These are phyloP conservation scores for Ciconia nigra DNA, from an alignment of 2,797 vertebrate species.

Conservation along the genomic window DNA sequence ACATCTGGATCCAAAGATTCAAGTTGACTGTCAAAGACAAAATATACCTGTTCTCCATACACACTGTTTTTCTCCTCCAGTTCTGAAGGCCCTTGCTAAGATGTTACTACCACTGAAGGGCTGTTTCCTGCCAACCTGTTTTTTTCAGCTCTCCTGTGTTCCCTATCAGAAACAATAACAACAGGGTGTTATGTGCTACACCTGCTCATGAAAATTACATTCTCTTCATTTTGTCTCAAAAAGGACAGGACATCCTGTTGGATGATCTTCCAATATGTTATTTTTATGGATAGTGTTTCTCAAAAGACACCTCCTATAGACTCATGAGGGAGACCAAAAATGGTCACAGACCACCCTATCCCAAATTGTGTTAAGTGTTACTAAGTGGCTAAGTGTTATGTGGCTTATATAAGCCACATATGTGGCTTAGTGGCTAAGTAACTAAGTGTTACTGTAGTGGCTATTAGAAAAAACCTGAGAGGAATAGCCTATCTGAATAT, in stretches of 20 bases:
- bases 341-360: background rate
- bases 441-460: background rate
- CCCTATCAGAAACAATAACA: background rate
- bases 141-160: background rate
- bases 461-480: background rate
- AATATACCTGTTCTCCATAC: background rate
- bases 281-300: background rate
- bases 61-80: background rate
- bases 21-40: background rate
- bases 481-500: background rate
- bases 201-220: background rate
- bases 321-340: accelerated
- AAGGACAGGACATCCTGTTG: background rate
- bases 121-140: background rate
- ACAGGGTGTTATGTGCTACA: background rate
- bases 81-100: background rate
- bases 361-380: background rate
- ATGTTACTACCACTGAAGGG: background rate
- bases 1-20: background rate
- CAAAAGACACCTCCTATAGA: background rate
- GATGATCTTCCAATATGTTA: background rate
- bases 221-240: background rate
- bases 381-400: too few relatives aligned
- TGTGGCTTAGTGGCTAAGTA: too few relatives aligned
- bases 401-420: too few relatives aligned